Evolutionary conservation across 2,113 vertebrate genomes (phyloP).

Genomic region (Chionodraco myersi): DNA sequence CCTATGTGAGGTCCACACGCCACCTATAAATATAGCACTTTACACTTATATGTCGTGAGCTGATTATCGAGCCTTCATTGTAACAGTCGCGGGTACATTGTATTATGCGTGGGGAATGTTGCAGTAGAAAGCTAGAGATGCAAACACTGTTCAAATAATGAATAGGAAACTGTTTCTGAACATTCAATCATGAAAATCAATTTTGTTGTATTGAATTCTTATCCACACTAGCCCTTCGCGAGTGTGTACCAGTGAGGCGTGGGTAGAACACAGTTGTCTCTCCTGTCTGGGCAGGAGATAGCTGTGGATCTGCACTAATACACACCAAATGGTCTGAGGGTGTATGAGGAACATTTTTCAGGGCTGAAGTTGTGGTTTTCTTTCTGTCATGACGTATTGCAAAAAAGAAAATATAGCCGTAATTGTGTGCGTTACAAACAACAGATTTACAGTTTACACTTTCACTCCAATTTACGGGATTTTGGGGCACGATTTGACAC

Average conservation of each 20-base stretch:
- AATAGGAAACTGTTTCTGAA: slow-evolving; percentile 28
- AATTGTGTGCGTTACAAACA: slow-evolving; percentile 1
- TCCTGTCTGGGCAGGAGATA: slow-evolving; percentile 28
- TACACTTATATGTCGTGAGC: too few relatives aligned
- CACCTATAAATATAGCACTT: too few relatives aligned
- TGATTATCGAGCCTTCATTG: too few relatives aligned
- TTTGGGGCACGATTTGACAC: slow-evolving; percentile 24
- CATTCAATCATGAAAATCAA: slow-evolving; percentile 31
- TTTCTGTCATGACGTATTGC: slow-evolving; percentile 6
- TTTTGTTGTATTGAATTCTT: slow-evolving; percentile 1
- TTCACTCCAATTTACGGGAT: not conserved
- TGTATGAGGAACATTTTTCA: slow-evolving; percentile 4
- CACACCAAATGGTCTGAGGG: slow-evolving; percentile 14
- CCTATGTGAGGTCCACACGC: too few relatives aligned
- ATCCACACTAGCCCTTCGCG: not conserved
- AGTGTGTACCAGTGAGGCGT: slow-evolving; percentile 25
- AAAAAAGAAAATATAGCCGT: not conserved
- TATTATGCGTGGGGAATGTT: too few relatives aligned
- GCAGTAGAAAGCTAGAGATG: not conserved
- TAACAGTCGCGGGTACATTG: too few relatives aligned
- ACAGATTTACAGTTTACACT: not conserved
- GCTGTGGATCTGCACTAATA: slow-evolving; percentile 6
- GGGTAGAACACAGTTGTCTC: slow-evolving; percentile 34
- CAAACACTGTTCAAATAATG: slow-evolving; percentile 37
- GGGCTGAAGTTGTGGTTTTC: not conserved